Conservation (phyloP, 2,888 invertebrate genomes). For the Eupithecia exiguata region DNA sequence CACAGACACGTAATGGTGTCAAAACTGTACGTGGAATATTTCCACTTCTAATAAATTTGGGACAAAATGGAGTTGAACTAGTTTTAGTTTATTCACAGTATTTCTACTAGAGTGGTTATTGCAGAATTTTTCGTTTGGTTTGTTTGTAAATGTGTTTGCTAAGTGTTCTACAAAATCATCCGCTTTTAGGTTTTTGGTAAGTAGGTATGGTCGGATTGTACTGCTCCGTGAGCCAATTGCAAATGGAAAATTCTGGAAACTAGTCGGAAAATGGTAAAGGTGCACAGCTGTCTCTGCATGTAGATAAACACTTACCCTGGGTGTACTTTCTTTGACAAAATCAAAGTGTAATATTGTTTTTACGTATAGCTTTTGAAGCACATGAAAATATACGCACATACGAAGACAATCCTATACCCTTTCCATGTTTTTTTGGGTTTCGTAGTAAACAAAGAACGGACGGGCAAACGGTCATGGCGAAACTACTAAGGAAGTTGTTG, state of each 20-base stretch:
- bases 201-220: background rate
- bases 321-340: too few relatives aligned
- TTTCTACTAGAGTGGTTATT: background rate
- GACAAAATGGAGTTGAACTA: background rate
- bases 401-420: too few relatives aligned
- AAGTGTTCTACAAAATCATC: background rate
- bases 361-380: too few relatives aligned
- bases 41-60: background rate
- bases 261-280: background rate
- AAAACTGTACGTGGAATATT: conserved; percentile 27
- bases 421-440: too few relatives aligned
- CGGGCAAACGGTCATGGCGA: too few relatives aligned
- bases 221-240: background rate
- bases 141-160: background rate
- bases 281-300: too few relatives aligned
- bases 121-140: background rate
- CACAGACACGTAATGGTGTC: conserved; percentile 39
- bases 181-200: too few relatives aligned
- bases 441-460: too few relatives aligned
- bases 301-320: too few relatives aligned
- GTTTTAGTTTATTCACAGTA: conserved; percentile 8
- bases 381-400: too few relatives aligned
- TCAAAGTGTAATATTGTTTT: too few relatives aligned
- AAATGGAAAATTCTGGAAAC: background rate
- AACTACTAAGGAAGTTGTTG: too few relatives aligned